Base-by-base conservation (phyloP, 2,797 vertebrate genomes). In the Hoplostethus mediterraneus region DNA sequence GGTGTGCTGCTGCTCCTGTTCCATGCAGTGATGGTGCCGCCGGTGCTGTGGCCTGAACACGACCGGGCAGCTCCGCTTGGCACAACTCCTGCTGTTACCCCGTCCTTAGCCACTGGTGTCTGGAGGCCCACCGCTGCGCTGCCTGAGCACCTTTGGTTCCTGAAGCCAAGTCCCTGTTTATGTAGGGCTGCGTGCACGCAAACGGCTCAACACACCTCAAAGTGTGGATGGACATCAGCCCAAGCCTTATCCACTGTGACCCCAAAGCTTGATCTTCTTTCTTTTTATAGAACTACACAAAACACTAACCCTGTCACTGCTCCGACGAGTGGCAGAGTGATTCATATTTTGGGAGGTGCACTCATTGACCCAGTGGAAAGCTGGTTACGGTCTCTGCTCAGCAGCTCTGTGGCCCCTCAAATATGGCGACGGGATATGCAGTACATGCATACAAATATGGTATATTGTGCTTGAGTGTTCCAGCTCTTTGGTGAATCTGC, bases 1-100 rank as follows among this genome's bases (percentile, higher is more conserved):
- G 0, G 81, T 94, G 64, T 98, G 97, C 90, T 97, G 96, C 90
- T 95, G 94, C 75, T 88, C 93, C 74, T 99, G 97, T 25, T 94
- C 90, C 64, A 82, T 96, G 80, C 97, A 98, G 92, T 99, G 92
- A 94, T 21, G 80, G 21, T 21, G 21, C 21, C 21, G 21, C 54
- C 13, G 45, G 53, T 55, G 68, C 66, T 13, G 5, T 14, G 45
- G 57, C 70, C 67, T 2, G 0, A n/a, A 77, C 75, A 6, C 25
- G 6, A 16, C 10, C 10, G 44, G 6, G 47, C 49, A 8, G 13
- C 63, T 17, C 71, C 14, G 45, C 59, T 44, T 63, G 70, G 59
- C 49, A 64, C n/a, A 52, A 67, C 70, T 77, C 58, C 52, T 16
- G 67, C 30, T 70, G 75, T 60, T 61, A 31, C 53, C 17, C 63